Percentiles rank a stretch among this genome's conserved stretches.
phyloP scores from a whole-genome alignment of 1,140 invertebrate genomes.

The Diplogasteroides magnus region DNA sequence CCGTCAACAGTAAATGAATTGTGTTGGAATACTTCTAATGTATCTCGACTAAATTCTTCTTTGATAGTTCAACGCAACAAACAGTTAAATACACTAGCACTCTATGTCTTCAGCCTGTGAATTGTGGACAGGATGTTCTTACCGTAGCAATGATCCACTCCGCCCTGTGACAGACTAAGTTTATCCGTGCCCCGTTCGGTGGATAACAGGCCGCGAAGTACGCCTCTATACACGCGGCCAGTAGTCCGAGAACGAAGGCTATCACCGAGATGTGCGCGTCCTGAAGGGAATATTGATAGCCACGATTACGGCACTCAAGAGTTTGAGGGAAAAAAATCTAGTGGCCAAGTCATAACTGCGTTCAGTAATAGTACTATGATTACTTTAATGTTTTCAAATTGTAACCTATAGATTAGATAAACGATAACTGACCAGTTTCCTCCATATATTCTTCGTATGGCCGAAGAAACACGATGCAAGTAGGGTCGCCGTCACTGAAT shows the following conservation, averaged over 20 bases:
- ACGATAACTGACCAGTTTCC: slow-evolving; percentile 24
- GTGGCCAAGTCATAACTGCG: too few relatives aligned
- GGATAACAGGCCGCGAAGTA: slow-evolving; percentile 42
- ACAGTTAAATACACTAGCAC: too few relatives aligned
- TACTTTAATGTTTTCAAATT: neutral
- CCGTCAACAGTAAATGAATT: neutral
- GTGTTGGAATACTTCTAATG: neutral
- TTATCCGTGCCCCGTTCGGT: slow-evolving; percentile 34
- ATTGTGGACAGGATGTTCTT: too few relatives aligned
- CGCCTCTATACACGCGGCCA: slow-evolving; percentile 36
- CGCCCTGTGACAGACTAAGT: slow-evolving; percentile 35
- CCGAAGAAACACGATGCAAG: slow-evolving; percentile 27
- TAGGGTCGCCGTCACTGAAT: slow-evolving; percentile 22
- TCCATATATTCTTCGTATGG: slow-evolving; percentile 27
- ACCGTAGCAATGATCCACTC: slow-evolving; percentile 43
- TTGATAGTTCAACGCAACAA: too few relatives aligned
- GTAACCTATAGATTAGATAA: neutral
- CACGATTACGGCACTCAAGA: too few relatives aligned
- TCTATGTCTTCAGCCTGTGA: too few relatives aligned
- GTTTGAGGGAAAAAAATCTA: too few relatives aligned
- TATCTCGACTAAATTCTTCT: too few relatives aligned
- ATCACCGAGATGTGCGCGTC: slow-evolving; percentile 26
- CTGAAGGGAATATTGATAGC: slow-evolving; percentile 26
- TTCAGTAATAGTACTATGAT: too few relatives aligned
- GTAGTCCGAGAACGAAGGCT: slow-evolving; percentile 24